Evolutionary conservation across 2,113 vertebrate genomes (phyloP).

Genomic region (Carlito syrichta): DNA sequence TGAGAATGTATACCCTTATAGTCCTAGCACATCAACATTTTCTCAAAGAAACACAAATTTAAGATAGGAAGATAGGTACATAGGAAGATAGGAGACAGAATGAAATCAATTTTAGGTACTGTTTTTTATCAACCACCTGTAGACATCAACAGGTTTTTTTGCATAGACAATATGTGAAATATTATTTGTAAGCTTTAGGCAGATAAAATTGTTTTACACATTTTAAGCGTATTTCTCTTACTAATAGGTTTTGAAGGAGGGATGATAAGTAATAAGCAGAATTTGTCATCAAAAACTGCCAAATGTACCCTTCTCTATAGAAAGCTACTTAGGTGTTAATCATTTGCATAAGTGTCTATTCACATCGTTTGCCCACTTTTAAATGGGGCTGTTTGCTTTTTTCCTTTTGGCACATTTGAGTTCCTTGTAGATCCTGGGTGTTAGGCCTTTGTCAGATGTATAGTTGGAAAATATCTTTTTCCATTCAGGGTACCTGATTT

Average conservation of each 20-base stretch:
- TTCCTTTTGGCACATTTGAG: too few relatives aligned
- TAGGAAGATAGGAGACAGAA: background rate
- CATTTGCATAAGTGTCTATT: too few relatives aligned
- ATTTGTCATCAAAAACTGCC: background rate
- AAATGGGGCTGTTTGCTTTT: too few relatives aligned
- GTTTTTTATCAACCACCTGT: background rate
- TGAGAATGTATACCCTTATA: too few relatives aligned
- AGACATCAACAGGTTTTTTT: background rate
- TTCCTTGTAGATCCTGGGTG: too few relatives aligned
- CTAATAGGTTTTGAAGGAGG: background rate
- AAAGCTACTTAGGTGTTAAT: background rate
- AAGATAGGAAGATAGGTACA: background rate
- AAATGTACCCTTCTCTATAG: background rate
- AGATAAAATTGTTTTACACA: background rate
- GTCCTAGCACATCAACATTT: too few relatives aligned
- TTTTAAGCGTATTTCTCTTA: background rate
- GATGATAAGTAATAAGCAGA: background rate
- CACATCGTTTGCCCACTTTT: too few relatives aligned
- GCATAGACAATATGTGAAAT: background rate
- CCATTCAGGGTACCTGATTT: too few relatives aligned
- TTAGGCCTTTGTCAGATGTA: too few relatives aligned
- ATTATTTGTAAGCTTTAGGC: background rate
- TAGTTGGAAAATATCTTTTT: too few relatives aligned
- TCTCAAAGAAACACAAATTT: background rate
- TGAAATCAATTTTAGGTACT: background rate